Base-by-base conservation (phyloP, 92 coral and sea anemone genomes). In the Virgularia gustaviana region DNA sequence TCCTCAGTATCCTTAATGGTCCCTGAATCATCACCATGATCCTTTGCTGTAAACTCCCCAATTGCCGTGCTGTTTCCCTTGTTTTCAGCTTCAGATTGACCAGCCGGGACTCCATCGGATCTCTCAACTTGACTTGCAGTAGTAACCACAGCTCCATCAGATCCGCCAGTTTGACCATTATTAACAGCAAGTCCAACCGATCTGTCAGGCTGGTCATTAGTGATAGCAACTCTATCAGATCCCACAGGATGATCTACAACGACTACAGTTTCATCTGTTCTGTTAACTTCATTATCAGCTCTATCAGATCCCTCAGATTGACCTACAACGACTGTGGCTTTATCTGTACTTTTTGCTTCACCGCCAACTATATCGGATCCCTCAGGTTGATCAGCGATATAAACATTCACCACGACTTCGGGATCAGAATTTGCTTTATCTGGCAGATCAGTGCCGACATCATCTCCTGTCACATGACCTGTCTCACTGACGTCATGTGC, bases 311-410 rank as follows among this genome's bases (percentile, higher is more conserved):
- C 42, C 43, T 33, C 43, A 43, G 51, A 43, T 13, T 16, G n/a
- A 41, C 16, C 47, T 9, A 41, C 16, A 22, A 13, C 51, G 20
- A 13, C 51, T 22, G 0, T 43, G 51, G 51, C 13, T 22, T 16
- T 16, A 32, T 35, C 66, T 12, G 43, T 3, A 35, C 9, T 31
- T 24, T 60, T 47, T 29, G 44, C 12, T 18, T 35, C 43, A n/a
- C 66, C 66, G n/a, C n/a, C n/a, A n/a, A n/a, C n/a, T n/a, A n/a
- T n/a, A n/a, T n/a, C n/a, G n/a, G n/a, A n/a, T n/a, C n/a, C n/a
- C n/a, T n/a, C n/a, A n/a, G n/a, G n/a, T 23, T 55, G 35, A 25
- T 68, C 75, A 54, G 75, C 60, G 35, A 68, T 47, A 51, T 68
- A 34, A 16, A 68, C 75, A 2, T 68, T 41, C 0, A 68, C 75